Evolutionary conservation across 2,797 vertebrate genomes (phyloP).

Genomic region (Aeoliscus strigatus): DNA sequence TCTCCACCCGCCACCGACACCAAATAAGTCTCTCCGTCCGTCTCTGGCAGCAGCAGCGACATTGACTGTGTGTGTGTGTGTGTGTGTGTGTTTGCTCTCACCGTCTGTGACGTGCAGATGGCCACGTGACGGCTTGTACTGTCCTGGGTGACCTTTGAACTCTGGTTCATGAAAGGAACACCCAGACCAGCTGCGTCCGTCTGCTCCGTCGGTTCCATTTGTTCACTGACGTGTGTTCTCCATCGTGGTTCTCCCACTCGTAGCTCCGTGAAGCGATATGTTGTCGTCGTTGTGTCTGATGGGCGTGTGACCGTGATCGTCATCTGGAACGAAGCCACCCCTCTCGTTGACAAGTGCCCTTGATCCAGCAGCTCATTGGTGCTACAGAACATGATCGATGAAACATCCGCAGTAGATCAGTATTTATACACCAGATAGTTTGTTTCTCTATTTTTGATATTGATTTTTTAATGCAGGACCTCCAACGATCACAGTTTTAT

Average conservation of each 20-base stretch:
- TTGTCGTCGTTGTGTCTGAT: slow-evolving; percentile 28
- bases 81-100: slow-evolving; percentile 30
- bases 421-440: slow-evolving; percentile 61
- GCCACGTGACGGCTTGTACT: slow-evolving; percentile 23
- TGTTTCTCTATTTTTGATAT: slow-evolving; percentile 69
- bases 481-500: slow-evolving; percentile 30
- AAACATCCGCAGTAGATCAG: slow-evolving; percentile 30
- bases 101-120: slow-evolving; percentile 36
- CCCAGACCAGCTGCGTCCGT: no score
- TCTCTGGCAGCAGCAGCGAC: slow-evolving; percentile 35
- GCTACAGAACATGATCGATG: slow-evolving; percentile 40
- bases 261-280: slow-evolving; percentile 15
- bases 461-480: slow-evolving; percentile 41
- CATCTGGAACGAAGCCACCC: slow-evolving; percentile 51
- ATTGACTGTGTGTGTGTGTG: no score
- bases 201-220: slow-evolving; percentile 34
- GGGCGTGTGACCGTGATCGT: slow-evolving; percentile 32
- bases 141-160: no score
- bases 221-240: no score
- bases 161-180: no score
- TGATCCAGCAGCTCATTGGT: slow-evolving; percentile 49
- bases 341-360: slow-evolving; percentile 63
- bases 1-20: slow-evolving; percentile 67
- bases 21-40: slow-evolving; percentile 53
- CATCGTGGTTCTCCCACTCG: slow-evolving; percentile 16